These are phyloP conservation scores for Lepidurus apus DNA, from an alignment of 1,140 invertebrate species.

Conservation along the genomic window DNA sequence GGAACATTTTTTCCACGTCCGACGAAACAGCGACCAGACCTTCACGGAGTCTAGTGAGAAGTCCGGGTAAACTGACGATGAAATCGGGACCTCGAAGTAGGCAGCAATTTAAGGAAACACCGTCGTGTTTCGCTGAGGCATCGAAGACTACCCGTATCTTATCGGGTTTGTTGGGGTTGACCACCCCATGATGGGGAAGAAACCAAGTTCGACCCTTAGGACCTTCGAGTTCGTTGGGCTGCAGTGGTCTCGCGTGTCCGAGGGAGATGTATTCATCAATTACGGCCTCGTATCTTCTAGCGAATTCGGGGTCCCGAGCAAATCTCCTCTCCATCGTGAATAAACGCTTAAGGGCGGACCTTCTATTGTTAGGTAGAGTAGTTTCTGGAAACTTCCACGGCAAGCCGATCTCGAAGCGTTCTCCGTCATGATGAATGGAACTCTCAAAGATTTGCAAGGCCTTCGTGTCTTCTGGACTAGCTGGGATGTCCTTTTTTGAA, in stretches of 20 bases:
- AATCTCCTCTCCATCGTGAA: slow-evolving; percentile 3
- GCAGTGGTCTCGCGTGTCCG: slow-evolving; percentile 23
- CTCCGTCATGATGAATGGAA: not conserved
- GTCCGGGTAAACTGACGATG: no score
- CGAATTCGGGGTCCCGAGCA: not conserved
- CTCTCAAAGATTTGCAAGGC: not conserved
- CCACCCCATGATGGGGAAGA: no score
- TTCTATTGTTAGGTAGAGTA: slow-evolving; percentile 23
- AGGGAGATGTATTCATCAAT: slow-evolving; percentile 24
- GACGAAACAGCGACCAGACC: slow-evolving; percentile 22
- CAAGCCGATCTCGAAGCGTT: slow-evolving; percentile 17
- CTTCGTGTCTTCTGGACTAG: not conserved
- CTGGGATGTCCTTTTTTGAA: not conserved
- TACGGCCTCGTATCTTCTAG: slow-evolving; percentile 6
- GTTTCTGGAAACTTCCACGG: no score
- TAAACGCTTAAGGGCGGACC: not conserved
- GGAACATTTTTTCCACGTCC: slow-evolving; percentile 33
- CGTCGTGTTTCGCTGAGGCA: no score
- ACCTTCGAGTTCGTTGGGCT: no score
- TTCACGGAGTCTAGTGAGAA: no score
- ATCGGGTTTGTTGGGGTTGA: no score
- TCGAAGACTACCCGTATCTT: no score
- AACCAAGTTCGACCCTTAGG: no score
- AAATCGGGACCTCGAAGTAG: no score
- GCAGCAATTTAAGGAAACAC: no score